Conservation (phyloP, 1,140 invertebrate species). For the Achroia grisella region DNA sequence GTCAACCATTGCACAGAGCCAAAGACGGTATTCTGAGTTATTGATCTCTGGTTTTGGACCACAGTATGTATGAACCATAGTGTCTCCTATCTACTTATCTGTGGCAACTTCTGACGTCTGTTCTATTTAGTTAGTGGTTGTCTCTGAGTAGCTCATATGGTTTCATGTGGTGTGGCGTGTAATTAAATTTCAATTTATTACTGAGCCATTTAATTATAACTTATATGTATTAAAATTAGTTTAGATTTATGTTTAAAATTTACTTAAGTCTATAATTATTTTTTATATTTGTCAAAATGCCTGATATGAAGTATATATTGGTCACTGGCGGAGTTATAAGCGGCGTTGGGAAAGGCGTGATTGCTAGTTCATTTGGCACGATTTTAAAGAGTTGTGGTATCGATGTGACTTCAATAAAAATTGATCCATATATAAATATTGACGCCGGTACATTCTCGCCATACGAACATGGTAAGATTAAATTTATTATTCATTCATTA, state of each 20-base stretch:
- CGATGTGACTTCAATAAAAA: conserved; percentile 97
- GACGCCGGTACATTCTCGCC: conserved; percentile 99
- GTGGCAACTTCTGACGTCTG: too few species aligned
- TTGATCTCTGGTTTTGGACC: too few species aligned
- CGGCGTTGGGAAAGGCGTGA: conserved; percentile 98
- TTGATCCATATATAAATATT: conserved; percentile 99
- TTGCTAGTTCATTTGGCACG: conserved; percentile 96
- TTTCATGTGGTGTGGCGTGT: too few species aligned
- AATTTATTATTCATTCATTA: conserved; percentile 8
- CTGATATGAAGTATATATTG: conserved; percentile 94
- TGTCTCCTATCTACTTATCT: too few species aligned
- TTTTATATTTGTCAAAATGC: conserved; percentile 85
- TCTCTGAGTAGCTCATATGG: too few species aligned
- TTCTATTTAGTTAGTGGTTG: too few species aligned
- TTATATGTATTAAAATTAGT: too few species aligned
- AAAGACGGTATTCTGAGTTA: too few species aligned
- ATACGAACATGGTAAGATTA: conserved; percentile 93
- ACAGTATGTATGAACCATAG: too few species aligned
- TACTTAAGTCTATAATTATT: conserved; percentile 51
- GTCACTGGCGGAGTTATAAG: conserved; percentile 99
- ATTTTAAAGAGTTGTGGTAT: conserved; percentile 95
- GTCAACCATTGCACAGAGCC: too few species aligned
- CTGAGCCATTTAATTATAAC: too few species aligned
- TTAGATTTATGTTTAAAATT: neutral
- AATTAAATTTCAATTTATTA: too few species aligned